A percentile compares a stretch with the other conserved stretches of the same genome.
These are phyloP conservation scores for Oncopodura yosiiana DNA, from an alignment of 1,140 invertebrate genomes.

Conservation along the genomic window DNA sequence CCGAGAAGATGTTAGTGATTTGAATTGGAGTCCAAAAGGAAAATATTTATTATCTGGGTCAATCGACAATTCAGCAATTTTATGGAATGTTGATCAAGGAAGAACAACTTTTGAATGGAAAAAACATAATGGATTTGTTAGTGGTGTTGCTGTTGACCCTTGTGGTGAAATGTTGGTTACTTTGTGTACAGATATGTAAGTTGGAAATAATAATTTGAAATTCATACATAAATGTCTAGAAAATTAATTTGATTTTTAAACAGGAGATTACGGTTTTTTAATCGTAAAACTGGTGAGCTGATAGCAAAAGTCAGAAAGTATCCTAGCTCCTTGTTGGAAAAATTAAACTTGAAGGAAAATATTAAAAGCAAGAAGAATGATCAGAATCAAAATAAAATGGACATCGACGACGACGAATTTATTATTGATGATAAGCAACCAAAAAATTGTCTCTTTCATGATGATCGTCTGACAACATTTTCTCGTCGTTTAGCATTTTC, in stretches of 20 bases:
- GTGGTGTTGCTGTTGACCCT: conserved; percentile 90
- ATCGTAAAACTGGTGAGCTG: conserved; percentile 28
- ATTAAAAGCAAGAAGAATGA: background rate
- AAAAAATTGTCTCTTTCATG: conserved; percentile 65
- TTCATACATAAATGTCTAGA: background rate
- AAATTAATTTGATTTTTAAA: background rate
- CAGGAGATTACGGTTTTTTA: conserved; percentile 36
- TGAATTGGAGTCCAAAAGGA: conserved; percentile 80
- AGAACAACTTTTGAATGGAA: conserved; percentile 49
- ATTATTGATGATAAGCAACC: background rate
- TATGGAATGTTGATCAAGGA: conserved; percentile 68
- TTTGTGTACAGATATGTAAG: conserved; percentile 67
- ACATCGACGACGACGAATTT: background rate
- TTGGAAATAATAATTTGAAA: background rate
- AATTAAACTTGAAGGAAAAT: background rate
- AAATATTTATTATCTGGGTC: conserved; percentile 77
- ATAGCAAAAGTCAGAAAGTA: conserved; percentile 15
- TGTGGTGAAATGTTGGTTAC: conserved; percentile 64
- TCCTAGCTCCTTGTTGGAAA: conserved; percentile 8
- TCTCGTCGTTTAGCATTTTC: conserved; percentile 78
- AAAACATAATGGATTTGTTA: conserved; percentile 94
- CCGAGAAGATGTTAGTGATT: conserved; percentile 85
- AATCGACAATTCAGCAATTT: conserved; percentile 83
- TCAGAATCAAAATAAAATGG: background rate
- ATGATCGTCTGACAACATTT: conserved; percentile 89